A percentile compares a stretch with the other conserved stretches of the same genome.
phyloP scores from a whole-genome alignment of 2,888 invertebrate genomes.

The Drosophila diplacantha region DNA sequence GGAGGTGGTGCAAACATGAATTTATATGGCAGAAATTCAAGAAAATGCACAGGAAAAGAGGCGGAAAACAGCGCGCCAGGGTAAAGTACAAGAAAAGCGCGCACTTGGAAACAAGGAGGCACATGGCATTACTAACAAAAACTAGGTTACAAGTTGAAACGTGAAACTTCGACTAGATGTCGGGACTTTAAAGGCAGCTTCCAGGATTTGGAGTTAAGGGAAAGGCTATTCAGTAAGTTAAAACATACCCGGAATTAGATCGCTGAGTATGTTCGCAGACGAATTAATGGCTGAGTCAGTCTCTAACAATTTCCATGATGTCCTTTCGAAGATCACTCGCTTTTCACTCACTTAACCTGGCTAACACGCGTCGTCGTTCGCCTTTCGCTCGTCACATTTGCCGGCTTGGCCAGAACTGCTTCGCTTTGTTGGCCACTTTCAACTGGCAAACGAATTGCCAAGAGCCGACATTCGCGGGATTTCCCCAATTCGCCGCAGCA shows the following conservation, averaged over 20 bases:
- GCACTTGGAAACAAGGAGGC: constrained; percentile 19
- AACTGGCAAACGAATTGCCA: constrained; percentile 31
- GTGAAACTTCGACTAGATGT: constrained; percentile 53
- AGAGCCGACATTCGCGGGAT: constrained; percentile 39
- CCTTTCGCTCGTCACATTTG: constrained; percentile 34
- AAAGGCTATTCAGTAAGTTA: neutral
- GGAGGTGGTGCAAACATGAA: constrained; percentile 38
- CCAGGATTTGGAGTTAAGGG: constrained; percentile 8
- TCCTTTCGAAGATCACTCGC: constrained; percentile 15
- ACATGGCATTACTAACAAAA: constrained; percentile 44
- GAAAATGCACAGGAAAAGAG: constrained; percentile 44
- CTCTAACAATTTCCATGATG: neutral
- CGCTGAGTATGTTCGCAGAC: neutral
- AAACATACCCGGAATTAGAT: constrained; percentile 51
- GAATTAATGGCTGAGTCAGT: neutral
- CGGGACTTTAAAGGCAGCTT: constrained; percentile 34
- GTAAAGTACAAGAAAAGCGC: constrained; percentile 51
- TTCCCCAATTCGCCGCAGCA: constrained; percentile 35
- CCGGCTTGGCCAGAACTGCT: constrained; percentile 61
- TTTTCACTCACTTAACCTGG: constrained; percentile 14
- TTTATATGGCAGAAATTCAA: constrained; percentile 54
- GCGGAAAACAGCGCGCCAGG: constrained; percentile 28
- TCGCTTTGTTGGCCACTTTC: constrained; percentile 64
- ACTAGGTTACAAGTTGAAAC: constrained; percentile 65
- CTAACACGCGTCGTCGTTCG: constrained; percentile 15